Evolutionary conservation across 2,888 invertebrate species (phyloP), one percentile per base, ranked within the genome.

Genomic region (Phaonia tiefii): DNA sequence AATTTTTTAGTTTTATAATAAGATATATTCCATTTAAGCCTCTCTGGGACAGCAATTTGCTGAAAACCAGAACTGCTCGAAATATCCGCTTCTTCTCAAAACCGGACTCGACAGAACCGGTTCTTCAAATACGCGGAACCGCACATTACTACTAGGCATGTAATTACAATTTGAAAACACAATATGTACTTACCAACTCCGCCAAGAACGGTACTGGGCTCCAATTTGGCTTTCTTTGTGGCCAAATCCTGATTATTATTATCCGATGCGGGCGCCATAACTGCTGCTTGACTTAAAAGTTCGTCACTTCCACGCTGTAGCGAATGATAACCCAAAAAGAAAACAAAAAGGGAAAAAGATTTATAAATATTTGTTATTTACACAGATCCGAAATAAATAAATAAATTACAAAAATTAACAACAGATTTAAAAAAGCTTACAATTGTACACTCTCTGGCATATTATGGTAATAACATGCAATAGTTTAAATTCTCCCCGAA

Each of bases 221-320:
- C 91, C 87, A 91, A 87, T 86, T 93, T 93, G 92, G 98, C 98
- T 95, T 98, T 98, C 93, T 98, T 98, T 86, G 97, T 96, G 90
- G 98, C 98, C 88, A 94, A 94, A 92, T 95, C 95, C 90, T 95
- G 95, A 92, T 98, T 98, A 92, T 97, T 98, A 93, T 97, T 97
- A 92, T 98, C 97, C 92, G 97, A 97, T 92, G 96, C 96, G 89
- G 96, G 96, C 92, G 96, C 96, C 95, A 97, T 97, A 91, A 98
- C 96, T 93, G 96, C 96, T 92, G 96, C 96, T 93, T 97, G 97
- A 92, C 97, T 97, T 92, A 98, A 94, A 92, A 98, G 95, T 94
- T 98, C 98, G 95, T 98, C 98, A 92, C 97, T 97, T 93, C 98
- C 98, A 93, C 98, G 96, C 98, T 98, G 95, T n/a, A n/a, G n/a